These are phyloP conservation scores for Monoplex corrugatus DNA, from an alignment of 2,888 invertebrate species.

Conservation along the genomic window DNA sequence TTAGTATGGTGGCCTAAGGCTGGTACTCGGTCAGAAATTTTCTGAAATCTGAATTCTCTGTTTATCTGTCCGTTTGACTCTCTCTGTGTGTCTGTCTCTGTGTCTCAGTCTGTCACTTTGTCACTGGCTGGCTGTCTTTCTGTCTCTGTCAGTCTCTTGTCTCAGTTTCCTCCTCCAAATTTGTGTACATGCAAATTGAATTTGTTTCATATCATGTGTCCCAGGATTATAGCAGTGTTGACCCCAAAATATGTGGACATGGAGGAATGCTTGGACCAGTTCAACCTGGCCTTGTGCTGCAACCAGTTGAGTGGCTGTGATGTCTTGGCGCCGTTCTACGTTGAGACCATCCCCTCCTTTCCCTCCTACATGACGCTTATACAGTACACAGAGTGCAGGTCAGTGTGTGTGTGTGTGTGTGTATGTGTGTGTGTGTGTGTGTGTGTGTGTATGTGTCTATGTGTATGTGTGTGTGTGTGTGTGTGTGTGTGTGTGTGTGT, in stretches of 20 bases:
- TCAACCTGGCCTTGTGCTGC: conserved; percentile 79
- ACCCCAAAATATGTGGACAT: conserved; percentile 69
- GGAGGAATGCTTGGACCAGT: conserved; percentile 75
- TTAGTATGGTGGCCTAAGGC: too few relatives aligned
- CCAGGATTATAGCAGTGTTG: conserved; percentile 74
- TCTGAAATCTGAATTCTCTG: too few relatives aligned
- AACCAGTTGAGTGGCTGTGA: conserved; percentile 66
- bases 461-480: not conserved
- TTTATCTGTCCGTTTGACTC: not conserved
- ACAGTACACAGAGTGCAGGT: conserved; percentile 79
- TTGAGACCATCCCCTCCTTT: conserved; percentile 68
- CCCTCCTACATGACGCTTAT: conserved; percentile 78
- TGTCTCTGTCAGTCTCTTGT: not conserved
- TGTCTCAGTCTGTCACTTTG: not conserved
- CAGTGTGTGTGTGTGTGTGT: conserved; percentile 43
- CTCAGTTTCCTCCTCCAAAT: not conserved
- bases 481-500: not conserved
- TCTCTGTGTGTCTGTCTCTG: not conserved
- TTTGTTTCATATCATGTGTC: not conserved
- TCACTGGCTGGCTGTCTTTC: not conserved
- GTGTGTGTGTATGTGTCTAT: not conserved
- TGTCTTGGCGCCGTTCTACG: conserved; percentile 73
- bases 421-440: not conserved
- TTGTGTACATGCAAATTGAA: not conserved
- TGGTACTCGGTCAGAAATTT: too few relatives aligned